Base-by-base conservation (phyloP, 1,140 invertebrate genomes). In the Berghia stephanieae region DNA sequence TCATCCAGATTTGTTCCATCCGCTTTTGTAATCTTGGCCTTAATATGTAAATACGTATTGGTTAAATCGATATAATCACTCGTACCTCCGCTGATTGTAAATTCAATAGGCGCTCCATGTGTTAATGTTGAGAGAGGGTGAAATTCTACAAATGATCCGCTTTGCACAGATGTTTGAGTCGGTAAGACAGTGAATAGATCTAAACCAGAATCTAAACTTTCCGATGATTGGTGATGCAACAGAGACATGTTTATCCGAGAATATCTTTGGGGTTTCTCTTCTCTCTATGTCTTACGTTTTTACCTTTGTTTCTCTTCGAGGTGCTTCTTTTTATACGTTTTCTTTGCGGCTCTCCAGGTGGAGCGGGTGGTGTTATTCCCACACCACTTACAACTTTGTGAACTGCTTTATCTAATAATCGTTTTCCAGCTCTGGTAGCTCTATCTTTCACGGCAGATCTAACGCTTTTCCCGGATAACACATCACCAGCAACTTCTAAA, bases 291-390 rank as follows among this genome's bases (percentile, higher is more conserved):
- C 31, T 43, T 13, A 16, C 40, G n/a, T 27, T 40, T 34, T 18
- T 13, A n/a, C 31, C 40, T 6, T 27, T n/a, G n/a, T 0, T 16
- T n/a, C 60, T 16, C 60, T 66, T 16, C 40, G 60, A 40, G 34
- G 2, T 4, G 27, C 43, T 31, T 71, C 4, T 31, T 70, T 70
- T 70, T 70, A 70, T 70, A 70, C 68, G 68, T 40, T 38, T 70
- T 38, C 40, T 43, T 31, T 38, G 40, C 1, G 38, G 68, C 46
- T 70, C 38, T 16, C 40, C 68, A 18, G 68, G 68, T 31, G 68
- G 69, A 24, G 69, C 24, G 1, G 42, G n/a, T 2, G 69, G 16
- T 0, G n/a, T n/a, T n/a, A n/a, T n/a, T n/a, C n/a, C n/a, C n/a
- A n/a, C 43, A 24, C 3, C 21, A 27, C 5, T n/a, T 21, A 60